Base-by-base conservation (phyloP, 2,113 vertebrate species). In the Eublepharis macularius region DNA sequence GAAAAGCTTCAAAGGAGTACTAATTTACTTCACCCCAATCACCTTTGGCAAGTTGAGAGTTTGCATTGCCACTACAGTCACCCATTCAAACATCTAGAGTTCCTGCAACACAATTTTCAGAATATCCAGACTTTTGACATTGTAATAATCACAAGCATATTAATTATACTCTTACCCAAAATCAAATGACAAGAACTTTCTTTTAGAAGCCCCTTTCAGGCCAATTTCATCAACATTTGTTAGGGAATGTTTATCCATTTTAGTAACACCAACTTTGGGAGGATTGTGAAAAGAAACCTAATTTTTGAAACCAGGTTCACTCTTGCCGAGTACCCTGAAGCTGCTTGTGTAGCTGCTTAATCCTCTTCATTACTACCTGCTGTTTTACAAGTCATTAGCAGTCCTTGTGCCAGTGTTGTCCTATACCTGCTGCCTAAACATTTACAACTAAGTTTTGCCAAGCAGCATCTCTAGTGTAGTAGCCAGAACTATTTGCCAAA, bases 1-100 rank as follows among this genome's bases (percentile, higher is more conserved):
- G 93, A 96, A 97, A 97, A 94, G 96, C 96, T 96, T 96, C 96
- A 96, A 96, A 97, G 96, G 94, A 92, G 90, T 95, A 96, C 95
- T 95, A 93, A 96, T 96, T 96, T 96, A 96, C 95, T 96, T 95
- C 94, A 94, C 90, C 95, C 94, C 91, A 92, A 82, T 94, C 91
- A 80, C 78, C 95, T 92, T 86, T 87, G 89, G 92, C 89, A 91
- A 93, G 93, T 94, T 92, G 21, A 66, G 57, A 86, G 88, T 66
- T 68, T 91, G 90, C 60, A 36, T 81, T 87, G 88, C 76, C 88
- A 85, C 69, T 73, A 19, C 68, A n/a, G 39, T 43, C 39, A 29
- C 78, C 39, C 76, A 65, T 86, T 84, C 87, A 88, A 92, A 83
- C 86, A 80, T 63, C 60, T 86, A 81, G 90, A 83, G 81, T 85